phyloP scores from a whole-genome alignment of 2,113 vertebrate species.

The Parotia lawesii region DNA sequence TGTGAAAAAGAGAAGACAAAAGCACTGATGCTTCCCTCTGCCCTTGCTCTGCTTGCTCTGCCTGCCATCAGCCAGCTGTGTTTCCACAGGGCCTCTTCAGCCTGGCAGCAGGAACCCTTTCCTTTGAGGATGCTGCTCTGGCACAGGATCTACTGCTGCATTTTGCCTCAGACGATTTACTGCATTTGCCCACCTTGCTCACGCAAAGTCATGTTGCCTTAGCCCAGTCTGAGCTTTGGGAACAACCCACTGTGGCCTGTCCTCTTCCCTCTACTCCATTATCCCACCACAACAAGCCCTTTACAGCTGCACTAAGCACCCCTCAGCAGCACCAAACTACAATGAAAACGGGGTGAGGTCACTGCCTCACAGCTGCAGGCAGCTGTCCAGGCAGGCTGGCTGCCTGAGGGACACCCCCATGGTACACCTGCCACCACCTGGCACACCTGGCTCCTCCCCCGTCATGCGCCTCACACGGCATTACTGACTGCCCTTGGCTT shows the following conservation, averaged over 20 bases:
- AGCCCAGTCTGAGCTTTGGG: neutral
- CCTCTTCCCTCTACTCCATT: neutral
- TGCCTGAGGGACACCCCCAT: neutral
- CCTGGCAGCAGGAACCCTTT: fast-evolving
- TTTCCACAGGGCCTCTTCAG: neutral
- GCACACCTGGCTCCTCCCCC: neutral
- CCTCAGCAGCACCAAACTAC: neutral
- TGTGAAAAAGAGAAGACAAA: neutral
- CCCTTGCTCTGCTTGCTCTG: neutral
- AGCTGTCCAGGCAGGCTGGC: neutral
- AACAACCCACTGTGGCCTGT: neutral
- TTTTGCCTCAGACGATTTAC: neutral
- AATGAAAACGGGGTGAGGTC: fast-evolving
- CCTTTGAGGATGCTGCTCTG: neutral
- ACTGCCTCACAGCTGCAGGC: fast-evolving
- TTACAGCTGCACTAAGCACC: neutral
- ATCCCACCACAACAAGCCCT: neutral
- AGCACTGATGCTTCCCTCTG: neutral
- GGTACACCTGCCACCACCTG: neutral
- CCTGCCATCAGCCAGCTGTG: fast-evolving
- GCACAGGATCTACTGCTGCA: fast-evolving
- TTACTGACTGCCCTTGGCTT: neutral
- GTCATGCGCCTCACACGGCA: fast-evolving
- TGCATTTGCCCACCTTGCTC: neutral
- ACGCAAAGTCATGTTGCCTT: fast-evolving